A percentile compares a stretch with the other conserved stretches of the same genome.
Conservation (phyloP, 1,140 invertebrate genomes). For the Babylonia areolata region DNA sequence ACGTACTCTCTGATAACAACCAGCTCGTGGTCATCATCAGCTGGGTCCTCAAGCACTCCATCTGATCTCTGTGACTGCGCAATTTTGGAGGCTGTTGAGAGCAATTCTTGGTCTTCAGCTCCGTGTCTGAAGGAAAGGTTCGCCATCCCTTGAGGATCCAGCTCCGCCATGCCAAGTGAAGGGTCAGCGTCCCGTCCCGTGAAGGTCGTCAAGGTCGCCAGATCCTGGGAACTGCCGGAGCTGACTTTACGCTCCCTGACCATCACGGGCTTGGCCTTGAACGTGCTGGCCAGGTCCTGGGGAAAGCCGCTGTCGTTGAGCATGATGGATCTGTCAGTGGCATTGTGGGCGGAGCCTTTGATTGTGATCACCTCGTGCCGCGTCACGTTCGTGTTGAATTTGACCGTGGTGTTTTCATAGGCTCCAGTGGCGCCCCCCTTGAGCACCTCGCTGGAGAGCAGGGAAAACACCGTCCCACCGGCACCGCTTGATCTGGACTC, state of each 20-base stretch:
- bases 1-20: slow-evolving; percentile 16
- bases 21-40: neutral
- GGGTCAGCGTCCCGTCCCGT: neutral
- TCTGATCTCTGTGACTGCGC: neutral
- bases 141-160: neutral
- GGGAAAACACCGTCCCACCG: neutral
- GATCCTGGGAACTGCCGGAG: neutral
- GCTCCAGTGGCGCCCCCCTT: neutral
- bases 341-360: neutral
- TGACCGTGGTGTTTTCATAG: slow-evolving; percentile 2
- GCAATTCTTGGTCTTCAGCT: neutral
- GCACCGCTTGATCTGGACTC: neutral
- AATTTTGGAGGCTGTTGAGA: slow-evolving; percentile 8
- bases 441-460: neutral
- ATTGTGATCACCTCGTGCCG: slow-evolving; percentile 20
- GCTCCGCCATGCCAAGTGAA: neutral
- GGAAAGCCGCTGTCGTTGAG: slow-evolving; percentile 9
- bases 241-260: neutral
- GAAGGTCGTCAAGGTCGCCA: neutral
- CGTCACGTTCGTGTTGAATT: neutral
- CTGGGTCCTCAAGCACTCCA: neutral
- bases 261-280: slow-evolving; percentile 14
- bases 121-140: neutral
- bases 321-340: slow-evolving; percentile 5
- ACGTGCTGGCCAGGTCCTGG: neutral